Base-by-base conservation (phyloP, 2,888 invertebrate genomes). In the Lucinisca nassula region DNA sequence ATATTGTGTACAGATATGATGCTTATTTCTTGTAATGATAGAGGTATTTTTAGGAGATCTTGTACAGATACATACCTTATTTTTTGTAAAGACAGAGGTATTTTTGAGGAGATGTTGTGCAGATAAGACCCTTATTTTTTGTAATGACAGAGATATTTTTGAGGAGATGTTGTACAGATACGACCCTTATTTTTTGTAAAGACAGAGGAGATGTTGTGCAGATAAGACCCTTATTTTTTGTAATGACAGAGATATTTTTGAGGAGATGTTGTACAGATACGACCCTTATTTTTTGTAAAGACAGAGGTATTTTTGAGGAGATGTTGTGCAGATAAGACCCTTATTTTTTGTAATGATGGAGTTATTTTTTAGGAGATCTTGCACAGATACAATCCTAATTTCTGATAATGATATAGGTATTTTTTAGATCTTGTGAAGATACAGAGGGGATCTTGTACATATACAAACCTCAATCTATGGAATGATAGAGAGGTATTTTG, bases 391-490 rank as follows among this genome's bases (percentile, higher is more conserved):
- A n/a, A 96, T 99, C 99, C 97, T 98, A 98, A 97, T 98, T 98
- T 97, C 99, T 99, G 90, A 98, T 98, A 97, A 99, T 99, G 97
- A 99, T 99, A 96, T 94, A 95, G 96, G 98, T 98, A 97, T 99
- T 99, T 80, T 98, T 98, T 97, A 98, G n/a, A n/a, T 98, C 94
- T 99, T 97, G 98, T 95, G 94, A 17, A 91, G 92, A 72, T 93
- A 87, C 0, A 99, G 94, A 99, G 97, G 98, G 95, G 94, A 21
- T 92, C 92, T 75, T 94, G 88, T 0, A 99, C 98, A n/a, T n/a
- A n/a, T n/a, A n/a, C n/a, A n/a, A 96, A 99, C 99, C 97, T 98
- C 98, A 97, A 98, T 98, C 97, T 99, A 99, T 91, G 98, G 98
- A 97, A 99, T 99, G 97, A 99, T 99, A 96, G 94, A 95, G 96